phyloP scores from a whole-genome alignment of 2,888 invertebrate species.

The Steinernema scapterisci region DNA sequence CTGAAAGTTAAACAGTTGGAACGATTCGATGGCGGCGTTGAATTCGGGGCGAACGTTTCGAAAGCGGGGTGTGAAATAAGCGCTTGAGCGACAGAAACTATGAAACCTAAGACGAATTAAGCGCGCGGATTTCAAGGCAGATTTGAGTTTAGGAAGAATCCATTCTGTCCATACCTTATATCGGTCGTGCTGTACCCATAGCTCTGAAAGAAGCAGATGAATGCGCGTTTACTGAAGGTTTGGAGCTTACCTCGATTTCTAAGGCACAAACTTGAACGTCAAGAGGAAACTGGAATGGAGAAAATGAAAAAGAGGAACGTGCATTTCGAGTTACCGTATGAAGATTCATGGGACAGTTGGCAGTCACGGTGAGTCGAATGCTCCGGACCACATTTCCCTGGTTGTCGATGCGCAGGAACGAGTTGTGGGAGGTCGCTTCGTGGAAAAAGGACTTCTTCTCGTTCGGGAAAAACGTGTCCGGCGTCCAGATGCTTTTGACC shows the following conservation, averaged over 20 bases:
- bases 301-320: background rate
- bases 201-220: conserved; percentile 45
- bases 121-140: no score
- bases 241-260: conserved; percentile 60
- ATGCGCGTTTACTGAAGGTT: background rate
- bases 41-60: conserved; percentile 34
- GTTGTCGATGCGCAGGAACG: conserved; percentile 66
- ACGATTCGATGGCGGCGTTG: conserved; percentile 45
- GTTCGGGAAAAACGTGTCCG: conserved; percentile 66
- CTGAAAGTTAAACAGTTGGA: no score
- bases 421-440: conserved; percentile 67
- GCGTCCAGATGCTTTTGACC: conserved; percentile 66
- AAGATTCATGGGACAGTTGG: conserved; percentile 67
- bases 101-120: no score
- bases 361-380: conserved; percentile 66
- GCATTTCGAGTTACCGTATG: conserved; percentile 53
- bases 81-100: no score
- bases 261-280: conserved; percentile 65
- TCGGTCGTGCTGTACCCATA: conserved; percentile 68
- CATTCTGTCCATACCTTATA: no score
- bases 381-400: conserved; percentile 65
- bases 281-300: conserved; percentile 60
- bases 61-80: conserved; percentile 66
- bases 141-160: no score
- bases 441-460: conserved; percentile 67